These are phyloP conservation scores for Dicranocentrus wangi DNA, from an alignment of 2,888 invertebrate genomes.

Conservation along the genomic window DNA sequence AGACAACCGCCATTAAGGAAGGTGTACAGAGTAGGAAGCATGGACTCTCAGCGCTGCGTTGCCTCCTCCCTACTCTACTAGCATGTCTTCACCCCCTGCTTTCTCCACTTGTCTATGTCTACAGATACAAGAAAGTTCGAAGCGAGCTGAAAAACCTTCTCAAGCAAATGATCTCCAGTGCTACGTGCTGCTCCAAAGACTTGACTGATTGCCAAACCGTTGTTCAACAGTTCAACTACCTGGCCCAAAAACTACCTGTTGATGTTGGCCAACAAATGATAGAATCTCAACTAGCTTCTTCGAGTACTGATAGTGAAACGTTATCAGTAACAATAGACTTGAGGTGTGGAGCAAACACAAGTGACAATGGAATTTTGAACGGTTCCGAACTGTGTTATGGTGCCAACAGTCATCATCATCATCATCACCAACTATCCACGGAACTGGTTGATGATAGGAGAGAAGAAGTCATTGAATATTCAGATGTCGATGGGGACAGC, in stretches of 20 bases:
- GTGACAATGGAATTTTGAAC: not conserved
- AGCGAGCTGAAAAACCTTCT: constrained; percentile 37
- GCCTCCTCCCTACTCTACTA: constrained; percentile 51
- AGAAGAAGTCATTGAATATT: not conserved
- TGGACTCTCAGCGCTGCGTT: too few relatives aligned
- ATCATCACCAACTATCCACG: not conserved
- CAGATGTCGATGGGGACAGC: constrained; percentile 26
- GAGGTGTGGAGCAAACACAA: not conserved
- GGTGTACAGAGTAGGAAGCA: too few relatives aligned
- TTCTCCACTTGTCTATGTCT: constrained; percentile 69
- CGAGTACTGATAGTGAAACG: constrained; percentile 7
- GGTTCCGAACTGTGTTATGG: not conserved
- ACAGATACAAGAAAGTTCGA: constrained; percentile 69
- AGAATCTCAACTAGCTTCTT: constrained; percentile 36
- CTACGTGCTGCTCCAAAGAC: not conserved
- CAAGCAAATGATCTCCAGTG: constrained; percentile 41
- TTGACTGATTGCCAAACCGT: constrained; percentile 14
- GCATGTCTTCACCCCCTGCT: constrained; percentile 67
- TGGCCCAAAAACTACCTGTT: constrained; percentile 26
- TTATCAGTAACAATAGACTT: constrained; percentile 2
- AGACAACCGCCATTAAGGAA: too few relatives aligned
- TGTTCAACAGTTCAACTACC: constrained; percentile 36
- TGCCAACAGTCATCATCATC: not conserved
- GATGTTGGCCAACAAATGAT: constrained; percentile 11
- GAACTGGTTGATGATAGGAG: not conserved